phyloP scores from a whole-genome alignment of 2,888 invertebrate genomes.

The Melitaea athalia region DNA sequence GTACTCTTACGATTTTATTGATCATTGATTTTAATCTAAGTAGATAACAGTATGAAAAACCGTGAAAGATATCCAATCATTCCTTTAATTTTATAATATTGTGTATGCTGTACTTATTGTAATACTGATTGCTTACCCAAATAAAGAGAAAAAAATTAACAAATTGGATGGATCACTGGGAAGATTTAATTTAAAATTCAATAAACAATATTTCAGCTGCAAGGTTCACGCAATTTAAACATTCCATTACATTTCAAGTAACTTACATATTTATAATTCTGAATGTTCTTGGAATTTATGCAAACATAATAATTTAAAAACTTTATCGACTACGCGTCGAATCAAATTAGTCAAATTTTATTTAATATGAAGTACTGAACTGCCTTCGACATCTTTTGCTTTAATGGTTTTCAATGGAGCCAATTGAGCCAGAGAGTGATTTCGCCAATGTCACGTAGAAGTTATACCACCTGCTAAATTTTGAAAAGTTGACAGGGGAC shows the following conservation, averaged over 20 bases:
- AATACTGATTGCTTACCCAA: background rate
- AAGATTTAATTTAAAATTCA: background rate
- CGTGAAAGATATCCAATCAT: too few species aligned
- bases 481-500: too few species aligned
- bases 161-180: background rate
- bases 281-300: background rate
- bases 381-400: too few species aligned
- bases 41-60: too few species aligned
- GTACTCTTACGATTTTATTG: background rate
- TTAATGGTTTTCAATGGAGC: too few species aligned
- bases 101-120: background rate
- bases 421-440: too few species aligned
- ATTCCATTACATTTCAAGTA: background rate
- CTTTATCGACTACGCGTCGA: background rate
- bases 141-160: too few species aligned
- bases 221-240: background rate
- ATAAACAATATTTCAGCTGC: background rate
- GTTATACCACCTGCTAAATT: too few species aligned
- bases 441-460: too few species aligned
- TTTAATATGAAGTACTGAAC: background rate
- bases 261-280: background rate
- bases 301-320: background rate
- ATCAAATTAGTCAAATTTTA: too few species aligned
- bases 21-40: background rate
- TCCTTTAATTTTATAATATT: too few species aligned